These are phyloP conservation scores for Chionis minor DNA, from an alignment of 2,113 vertebrate species.

Conservation along the genomic window DNA sequence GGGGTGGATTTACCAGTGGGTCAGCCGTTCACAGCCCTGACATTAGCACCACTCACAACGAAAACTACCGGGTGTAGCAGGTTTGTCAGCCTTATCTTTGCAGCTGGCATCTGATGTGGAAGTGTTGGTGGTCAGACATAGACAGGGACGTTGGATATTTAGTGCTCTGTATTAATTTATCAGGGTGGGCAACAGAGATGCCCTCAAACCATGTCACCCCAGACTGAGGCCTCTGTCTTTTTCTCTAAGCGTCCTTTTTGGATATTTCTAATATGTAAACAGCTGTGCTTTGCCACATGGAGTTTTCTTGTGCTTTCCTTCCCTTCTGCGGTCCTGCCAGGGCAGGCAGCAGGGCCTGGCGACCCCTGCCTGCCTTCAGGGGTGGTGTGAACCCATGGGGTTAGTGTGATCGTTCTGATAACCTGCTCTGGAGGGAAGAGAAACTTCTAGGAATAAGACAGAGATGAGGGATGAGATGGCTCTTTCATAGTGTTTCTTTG, in stretches of 20 bases:
- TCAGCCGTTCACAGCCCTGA: not conserved
- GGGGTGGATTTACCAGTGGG: not conserved
- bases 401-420: not conserved
- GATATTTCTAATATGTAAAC: not conserved
- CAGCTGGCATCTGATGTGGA: not conserved
- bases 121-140: not conserved
- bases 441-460: not conserved
- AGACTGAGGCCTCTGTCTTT: not conserved
- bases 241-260: not conserved
- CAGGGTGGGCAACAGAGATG: not conserved
- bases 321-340: not conserved
- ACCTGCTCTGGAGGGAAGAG: not conserved
- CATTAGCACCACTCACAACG: not conserved
- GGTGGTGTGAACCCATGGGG: not conserved
- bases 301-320: not conserved
- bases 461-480: not conserved
- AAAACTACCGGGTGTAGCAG: not conserved
- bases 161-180: not conserved
- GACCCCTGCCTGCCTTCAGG: not conserved
- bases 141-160: not conserved
- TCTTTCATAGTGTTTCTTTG: not conserved
- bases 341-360: not conserved
- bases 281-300: not conserved
- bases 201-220: not conserved
- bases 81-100: not conserved